Conservation (phyloP, 2,113 vertebrate genomes). For the Nesospiza acunhae region DNA sequence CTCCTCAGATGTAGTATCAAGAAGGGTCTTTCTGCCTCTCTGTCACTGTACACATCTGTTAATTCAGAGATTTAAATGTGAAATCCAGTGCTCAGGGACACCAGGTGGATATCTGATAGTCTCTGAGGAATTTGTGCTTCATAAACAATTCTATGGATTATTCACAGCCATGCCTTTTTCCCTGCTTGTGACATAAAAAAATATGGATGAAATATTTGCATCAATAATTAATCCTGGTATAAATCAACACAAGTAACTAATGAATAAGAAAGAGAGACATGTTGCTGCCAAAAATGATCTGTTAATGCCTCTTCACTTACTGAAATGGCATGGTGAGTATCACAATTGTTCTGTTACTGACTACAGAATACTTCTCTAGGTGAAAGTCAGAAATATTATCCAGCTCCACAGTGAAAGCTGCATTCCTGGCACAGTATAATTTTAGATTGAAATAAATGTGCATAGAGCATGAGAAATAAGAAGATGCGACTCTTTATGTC, state of each 20-base stretch:
- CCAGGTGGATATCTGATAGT: slow-evolving; percentile 35
- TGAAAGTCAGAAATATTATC: background rate
- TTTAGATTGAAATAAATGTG: background rate
- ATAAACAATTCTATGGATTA: slow-evolving; percentile 29
- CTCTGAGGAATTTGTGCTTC: slow-evolving; percentile 14
- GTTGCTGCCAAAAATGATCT: background rate
- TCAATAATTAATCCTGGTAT: slow-evolving; percentile 26
- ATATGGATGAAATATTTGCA: slow-evolving; percentile 16
- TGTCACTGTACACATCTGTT: slow-evolving; percentile 35
- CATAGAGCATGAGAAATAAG: background rate
- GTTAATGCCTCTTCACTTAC: background rate
- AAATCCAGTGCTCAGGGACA: slow-evolving; percentile 34
- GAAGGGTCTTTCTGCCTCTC: background rate
- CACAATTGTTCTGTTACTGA: background rate
- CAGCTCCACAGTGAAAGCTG: background rate
- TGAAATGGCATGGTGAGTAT: background rate
- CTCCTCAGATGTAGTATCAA: background rate
- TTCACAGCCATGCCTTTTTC: background rate
- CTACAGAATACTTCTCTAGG: background rate
- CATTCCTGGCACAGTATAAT: background rate
- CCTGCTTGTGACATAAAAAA: slow-evolving; percentile 16
- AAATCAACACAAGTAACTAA: slow-evolving; percentile 19
- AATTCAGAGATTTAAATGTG: slow-evolving; percentile 20
- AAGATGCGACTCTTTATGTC: background rate
- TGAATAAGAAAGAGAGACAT: slow-evolving; percentile 14